phyloP scores from a whole-genome alignment of 2,888 invertebrate species.

The Lissonota sp. region DNA sequence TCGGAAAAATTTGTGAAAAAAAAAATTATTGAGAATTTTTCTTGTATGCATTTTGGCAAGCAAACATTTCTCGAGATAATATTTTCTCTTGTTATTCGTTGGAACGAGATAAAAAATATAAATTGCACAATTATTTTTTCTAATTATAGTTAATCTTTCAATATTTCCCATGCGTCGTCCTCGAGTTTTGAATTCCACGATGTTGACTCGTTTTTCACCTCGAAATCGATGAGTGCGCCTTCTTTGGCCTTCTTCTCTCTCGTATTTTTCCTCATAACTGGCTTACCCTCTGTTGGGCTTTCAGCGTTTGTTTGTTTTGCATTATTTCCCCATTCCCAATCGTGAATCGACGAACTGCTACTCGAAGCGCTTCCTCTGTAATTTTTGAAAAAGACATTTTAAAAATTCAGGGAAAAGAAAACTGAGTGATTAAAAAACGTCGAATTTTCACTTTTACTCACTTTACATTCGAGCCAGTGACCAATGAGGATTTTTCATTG shows the following conservation, averaged over 20 bases:
- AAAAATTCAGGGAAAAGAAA: background rate
- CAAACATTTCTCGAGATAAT: conserved; percentile 16
- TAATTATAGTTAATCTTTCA: conserved; percentile 78
- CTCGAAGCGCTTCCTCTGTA: conserved; percentile 70
- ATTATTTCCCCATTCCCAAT: conserved; percentile 78
- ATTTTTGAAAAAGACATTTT: conserved; percentile 27
- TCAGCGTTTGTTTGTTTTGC: conserved; percentile 68
- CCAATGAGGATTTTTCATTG: conserved; percentile 80
- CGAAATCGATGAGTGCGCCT: conserved; percentile 77
- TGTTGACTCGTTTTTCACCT: conserved; percentile 74
- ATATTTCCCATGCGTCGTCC: conserved; percentile 82
- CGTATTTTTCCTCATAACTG: conserved; percentile 53
- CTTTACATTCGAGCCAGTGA: conserved; percentile 76
- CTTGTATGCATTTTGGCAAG: background rate
- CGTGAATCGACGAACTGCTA: conserved; percentile 69
- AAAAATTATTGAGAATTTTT: background rate
- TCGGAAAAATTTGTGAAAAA: conserved; percentile 8
- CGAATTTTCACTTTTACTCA: conserved; percentile 62
- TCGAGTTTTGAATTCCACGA: conserved; percentile 79
- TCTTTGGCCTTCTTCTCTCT: conserved; percentile 74
- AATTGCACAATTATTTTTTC: conserved; percentile 61
- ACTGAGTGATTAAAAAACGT: conserved; percentile 1
- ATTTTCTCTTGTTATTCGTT: conserved; percentile 32
- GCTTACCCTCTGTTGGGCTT: conserved; percentile 67
- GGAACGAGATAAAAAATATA: conserved; percentile 47